Base-by-base conservation (phyloP, 2,113 vertebrate species). In the Sorex araneus region DNA sequence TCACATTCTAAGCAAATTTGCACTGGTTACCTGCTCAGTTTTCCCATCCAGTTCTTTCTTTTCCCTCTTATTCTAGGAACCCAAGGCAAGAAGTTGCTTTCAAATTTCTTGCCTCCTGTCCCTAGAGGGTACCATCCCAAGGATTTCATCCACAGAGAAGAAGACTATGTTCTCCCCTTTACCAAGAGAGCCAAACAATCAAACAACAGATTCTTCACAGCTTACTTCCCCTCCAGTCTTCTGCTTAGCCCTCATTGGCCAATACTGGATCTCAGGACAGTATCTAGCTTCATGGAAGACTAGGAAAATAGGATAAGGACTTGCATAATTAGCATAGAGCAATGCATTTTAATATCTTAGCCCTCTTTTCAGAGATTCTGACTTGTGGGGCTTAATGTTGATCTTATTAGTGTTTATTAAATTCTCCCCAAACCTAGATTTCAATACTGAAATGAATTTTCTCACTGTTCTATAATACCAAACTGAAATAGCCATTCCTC, bases 351-450 rank as follows among this genome's bases (percentile, higher is more conserved):
- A 60, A 47, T 21, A 60, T 16, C 28, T 71, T 75, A 88, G 66
- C 63, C 50, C 21, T 83, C 0, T 60, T 88, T 32, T 84, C 57
- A 79, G 64, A 91, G 82, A 54, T 79, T 93, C 75, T 93, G 85
- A 88, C 66, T 88, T 70, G 67, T 92, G n/a, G 79, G 67, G 30
- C 79, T 94, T 94, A 89, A 73, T 32, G 28, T 64, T 77, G 69
- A 23, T 60, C 13, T 50, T 50, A 60, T 60, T 60, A 23, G 19
- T 66, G 80, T 87, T 95, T 92, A 79, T 77, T 71, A 90, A 95
- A 81, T 87, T 73, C 34, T 95, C 36, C 60, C 30, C 77, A 93
- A 86, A 54, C n/a, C 11, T 71, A 36, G 76, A 16, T n/a, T 66
- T 57, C 77, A 89, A 86, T 36, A 34, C 16, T 89, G 11, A 85